Evolutionary conservation across 2,888 invertebrate genomes (phyloP).

Genomic region (Drosophila flavopinicola): DNA sequence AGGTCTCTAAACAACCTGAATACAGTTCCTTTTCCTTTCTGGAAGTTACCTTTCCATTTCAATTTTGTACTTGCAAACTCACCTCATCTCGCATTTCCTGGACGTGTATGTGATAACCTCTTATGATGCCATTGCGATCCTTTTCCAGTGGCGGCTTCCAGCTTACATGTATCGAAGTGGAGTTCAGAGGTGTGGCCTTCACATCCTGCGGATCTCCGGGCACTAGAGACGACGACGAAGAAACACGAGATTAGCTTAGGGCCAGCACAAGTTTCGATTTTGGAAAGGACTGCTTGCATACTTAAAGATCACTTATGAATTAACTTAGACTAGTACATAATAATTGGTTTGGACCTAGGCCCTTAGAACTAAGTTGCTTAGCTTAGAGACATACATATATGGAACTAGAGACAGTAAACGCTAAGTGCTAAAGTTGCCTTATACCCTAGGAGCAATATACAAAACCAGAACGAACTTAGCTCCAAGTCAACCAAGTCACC

Average conservation of each 20-base stretch:
- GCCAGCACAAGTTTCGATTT: conserved; percentile 29
- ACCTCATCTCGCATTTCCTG: conserved; percentile 95
- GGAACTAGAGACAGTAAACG: conserved; percentile 49
- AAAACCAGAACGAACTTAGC: conserved; percentile 68
- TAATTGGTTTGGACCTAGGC: not conserved
- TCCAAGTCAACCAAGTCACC: conserved; percentile 74
- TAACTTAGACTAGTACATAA: conserved; percentile 41
- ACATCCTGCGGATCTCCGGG: conserved; percentile 98
- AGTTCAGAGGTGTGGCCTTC: conserved; percentile 94
- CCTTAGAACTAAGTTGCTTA: conserved; percentile 64
- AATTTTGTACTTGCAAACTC: conserved; percentile 23
- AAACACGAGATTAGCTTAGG: conserved; percentile 44
- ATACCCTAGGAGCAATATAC: conserved; percentile 61
- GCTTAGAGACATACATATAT: conserved; percentile 34
- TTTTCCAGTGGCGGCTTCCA: conserved; percentile 97
- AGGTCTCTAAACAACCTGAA: no score
- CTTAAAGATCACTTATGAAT: conserved; percentile 25
- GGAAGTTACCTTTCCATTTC: not conserved
- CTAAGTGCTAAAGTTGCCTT: conserved; percentile 63
- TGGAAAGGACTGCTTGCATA: conserved; percentile 16
- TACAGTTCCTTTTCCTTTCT: no score
- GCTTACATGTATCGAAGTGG: conserved; percentile 96
- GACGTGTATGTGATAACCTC: conserved; percentile 98
- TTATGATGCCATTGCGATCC: conserved; percentile 97
- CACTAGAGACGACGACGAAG: conserved; percentile 87